Percentiles rank a stretch among this genome's conserved stretches.
phyloP scores from a whole-genome alignment of 1,140 invertebrate genomes.

The Bradynema listronoti region DNA sequence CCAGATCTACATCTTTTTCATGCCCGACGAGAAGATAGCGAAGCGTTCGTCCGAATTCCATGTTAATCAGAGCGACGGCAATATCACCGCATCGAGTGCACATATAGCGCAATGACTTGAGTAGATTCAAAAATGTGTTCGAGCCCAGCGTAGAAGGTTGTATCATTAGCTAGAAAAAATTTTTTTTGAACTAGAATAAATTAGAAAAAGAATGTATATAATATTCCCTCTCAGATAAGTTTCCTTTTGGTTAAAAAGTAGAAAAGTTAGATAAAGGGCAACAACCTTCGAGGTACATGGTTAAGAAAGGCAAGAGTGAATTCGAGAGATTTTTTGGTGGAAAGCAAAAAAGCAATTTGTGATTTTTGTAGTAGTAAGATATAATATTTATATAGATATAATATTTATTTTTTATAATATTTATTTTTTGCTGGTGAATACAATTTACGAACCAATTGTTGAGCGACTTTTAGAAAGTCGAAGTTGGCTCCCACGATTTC shows the following conservation, averaged over 20 bases:
- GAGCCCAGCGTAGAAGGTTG: constrained; percentile 46
- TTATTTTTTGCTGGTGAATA: constrained; percentile 1
- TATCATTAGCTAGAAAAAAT: constrained; percentile 37
- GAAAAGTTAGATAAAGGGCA: too few species aligned
- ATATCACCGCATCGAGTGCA: constrained; percentile 42
- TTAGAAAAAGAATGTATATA: too few species aligned
- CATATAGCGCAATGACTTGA: constrained; percentile 50
- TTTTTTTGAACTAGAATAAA: too few species aligned
- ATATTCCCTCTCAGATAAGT: too few species aligned
- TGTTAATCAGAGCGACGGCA: constrained; percentile 44
- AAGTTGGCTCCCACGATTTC: constrained; percentile 88
- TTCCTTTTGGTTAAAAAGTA: too few species aligned
- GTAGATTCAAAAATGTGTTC: constrained; percentile 43
- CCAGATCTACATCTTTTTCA: constrained; percentile 19
- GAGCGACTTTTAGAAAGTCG: constrained; percentile 62
- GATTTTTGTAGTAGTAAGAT: background rate
- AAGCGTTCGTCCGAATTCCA: constrained; percentile 45
- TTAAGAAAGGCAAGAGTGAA: too few species aligned
- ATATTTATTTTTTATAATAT: background rate
- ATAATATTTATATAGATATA: background rate
- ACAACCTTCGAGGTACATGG: too few species aligned
- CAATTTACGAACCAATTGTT: constrained; percentile 68
- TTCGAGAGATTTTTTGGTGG: too few species aligned
- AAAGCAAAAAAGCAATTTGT: too few species aligned
- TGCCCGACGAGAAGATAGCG: constrained; percentile 45